Base-by-base conservation (phyloP, 2,113 vertebrate genomes). In the Plecturocebus donacophilus region DNA sequence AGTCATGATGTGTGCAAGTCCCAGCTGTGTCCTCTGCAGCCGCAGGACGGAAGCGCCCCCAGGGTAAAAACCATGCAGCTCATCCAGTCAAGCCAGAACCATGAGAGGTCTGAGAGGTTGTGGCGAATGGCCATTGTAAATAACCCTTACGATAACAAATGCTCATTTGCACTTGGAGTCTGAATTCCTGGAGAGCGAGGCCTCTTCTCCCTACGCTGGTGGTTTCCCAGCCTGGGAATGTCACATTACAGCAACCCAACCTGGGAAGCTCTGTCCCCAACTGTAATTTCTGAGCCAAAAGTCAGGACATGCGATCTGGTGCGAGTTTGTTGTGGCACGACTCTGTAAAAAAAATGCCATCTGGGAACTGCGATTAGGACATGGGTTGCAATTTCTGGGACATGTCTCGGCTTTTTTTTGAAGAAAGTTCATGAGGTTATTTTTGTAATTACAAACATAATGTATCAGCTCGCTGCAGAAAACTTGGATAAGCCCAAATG, bases 31-130 rank as follows among this genome's bases (percentile, higher is more conserved):
- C 0, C 38, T 0, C 52, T 38, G 66, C 8, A 95, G 0, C 97
- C 91, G 87, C 80, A 30, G 11, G 21, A 56, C 0, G 21, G 38
- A 0, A 40, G 49, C 0, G 1, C 52, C 52, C 61, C 90, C 87
- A 2, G 64, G 19, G 94, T 19, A 98, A 98, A 58, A 98, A 98
- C 66, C 11, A 2, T 35, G 21, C 12, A 0, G 21, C 71, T 25
- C n/a, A 25, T 45, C 64, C 42, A 49, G 85, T 38, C 49, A 54
- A 35, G n/a, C 87, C 52, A 16, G 19, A 35, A 8, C 40, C n/a
- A 0, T 8, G 19, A 68, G 83, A 7, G 12, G 49, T 25, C 96
- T 23, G 30, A 68, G 83, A 7, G 12, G 49, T 25, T 95, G 61
- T 13, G 27, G 27, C 11, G 27, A 64, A 64, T 30, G 61, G 61